Percentiles rank a stretch among this genome's conserved stretches.
These are phyloP conservation scores for Drosophila orena DNA, from an alignment of 1,140 invertebrate species.

Conservation along the genomic window DNA sequence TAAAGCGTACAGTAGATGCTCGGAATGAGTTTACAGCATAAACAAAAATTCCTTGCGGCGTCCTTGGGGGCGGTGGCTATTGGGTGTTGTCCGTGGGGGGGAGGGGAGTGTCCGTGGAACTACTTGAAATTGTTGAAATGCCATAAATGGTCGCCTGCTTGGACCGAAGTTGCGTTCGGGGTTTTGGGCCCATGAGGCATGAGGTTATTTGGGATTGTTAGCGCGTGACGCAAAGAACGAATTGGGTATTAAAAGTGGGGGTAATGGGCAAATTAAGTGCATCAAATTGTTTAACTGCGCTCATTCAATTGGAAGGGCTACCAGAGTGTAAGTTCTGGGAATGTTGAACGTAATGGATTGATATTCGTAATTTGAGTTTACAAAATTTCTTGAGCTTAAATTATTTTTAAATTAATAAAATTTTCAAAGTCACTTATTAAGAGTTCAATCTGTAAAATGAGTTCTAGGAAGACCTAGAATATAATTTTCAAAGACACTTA, in stretches of 20 bases:
- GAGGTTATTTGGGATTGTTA: constrained; percentile 49
- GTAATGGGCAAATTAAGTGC: constrained; percentile 58
- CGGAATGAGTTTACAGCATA: constrained; percentile 69
- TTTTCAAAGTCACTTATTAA: too few species aligned
- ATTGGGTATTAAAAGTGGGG: constrained; percentile 26
- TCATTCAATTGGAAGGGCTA: constrained; percentile 53
- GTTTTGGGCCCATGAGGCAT: constrained; percentile 15
- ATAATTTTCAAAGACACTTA: too few species aligned
- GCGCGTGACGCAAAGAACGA: constrained; percentile 43
- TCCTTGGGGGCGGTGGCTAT: constrained; percentile 3
- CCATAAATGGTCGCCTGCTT: constrained; percentile 60
- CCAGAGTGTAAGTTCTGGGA: neutral
- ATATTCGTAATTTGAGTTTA: too few species aligned
- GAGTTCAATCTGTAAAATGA: too few species aligned
- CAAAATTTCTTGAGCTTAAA: too few species aligned
- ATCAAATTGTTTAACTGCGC: constrained; percentile 68
- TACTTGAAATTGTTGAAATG: constrained; percentile 77
- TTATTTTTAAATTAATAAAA: too few species aligned
- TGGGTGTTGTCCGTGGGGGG: neutral
- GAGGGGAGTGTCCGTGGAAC: constrained; percentile 45
- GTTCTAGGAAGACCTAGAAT: too few species aligned
- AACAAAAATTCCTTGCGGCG: constrained; percentile 47
- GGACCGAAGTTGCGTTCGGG: constrained; percentile 1
- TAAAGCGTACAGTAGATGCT: constrained; percentile 42
- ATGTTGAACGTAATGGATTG: neutral